Conservation (phyloP, 2,888 invertebrate genomes). For the Trypoxylon attenuatum region DNA sequence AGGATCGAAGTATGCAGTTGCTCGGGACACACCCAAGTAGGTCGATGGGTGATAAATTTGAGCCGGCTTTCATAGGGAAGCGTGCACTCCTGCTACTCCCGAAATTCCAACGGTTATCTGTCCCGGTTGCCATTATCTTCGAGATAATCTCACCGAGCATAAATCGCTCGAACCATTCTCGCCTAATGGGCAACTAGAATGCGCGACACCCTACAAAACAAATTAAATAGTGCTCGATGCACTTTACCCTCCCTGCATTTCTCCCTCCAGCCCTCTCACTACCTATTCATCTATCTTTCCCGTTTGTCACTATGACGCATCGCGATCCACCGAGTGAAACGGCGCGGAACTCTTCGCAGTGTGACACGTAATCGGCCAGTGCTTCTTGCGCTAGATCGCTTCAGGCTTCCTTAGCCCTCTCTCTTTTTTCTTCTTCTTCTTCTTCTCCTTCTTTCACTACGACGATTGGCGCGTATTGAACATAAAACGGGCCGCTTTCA, state of each 20-base stretch:
- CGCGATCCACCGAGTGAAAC: conserved; percentile 26
- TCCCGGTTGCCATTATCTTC: conserved; percentile 52
- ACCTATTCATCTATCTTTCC: conserved; percentile 10
- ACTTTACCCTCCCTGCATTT: conserved; percentile 1
- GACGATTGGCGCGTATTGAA: neutral
- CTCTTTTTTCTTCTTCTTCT: neutral
- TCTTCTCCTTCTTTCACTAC: neutral
- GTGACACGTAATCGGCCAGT: conserved; percentile 18
- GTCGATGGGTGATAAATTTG: conserved; percentile 67
- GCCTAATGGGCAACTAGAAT: conserved; percentile 54
- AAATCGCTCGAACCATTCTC: conserved; percentile 58
- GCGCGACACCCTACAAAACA: conserved; percentile 55
- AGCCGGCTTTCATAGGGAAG: conserved; percentile 46
- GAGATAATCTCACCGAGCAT: conserved; percentile 62
- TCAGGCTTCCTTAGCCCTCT: neutral
- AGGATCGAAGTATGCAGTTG: neutral
- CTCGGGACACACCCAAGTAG: conserved; percentile 53
- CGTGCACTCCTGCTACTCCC: no score
- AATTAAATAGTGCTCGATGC: conserved; percentile 57
- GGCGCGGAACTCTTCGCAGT: conserved; percentile 25
- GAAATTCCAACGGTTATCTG: conserved; percentile 56
- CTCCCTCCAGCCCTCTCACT: neutral
- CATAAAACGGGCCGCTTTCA: neutral
- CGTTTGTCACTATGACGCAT: conserved; percentile 42
- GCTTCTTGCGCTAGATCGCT: conserved; percentile 14